Evolutionary conservation across 1,140 invertebrate genomes (phyloP).

Genomic region (Bombus breviceps): DNA sequence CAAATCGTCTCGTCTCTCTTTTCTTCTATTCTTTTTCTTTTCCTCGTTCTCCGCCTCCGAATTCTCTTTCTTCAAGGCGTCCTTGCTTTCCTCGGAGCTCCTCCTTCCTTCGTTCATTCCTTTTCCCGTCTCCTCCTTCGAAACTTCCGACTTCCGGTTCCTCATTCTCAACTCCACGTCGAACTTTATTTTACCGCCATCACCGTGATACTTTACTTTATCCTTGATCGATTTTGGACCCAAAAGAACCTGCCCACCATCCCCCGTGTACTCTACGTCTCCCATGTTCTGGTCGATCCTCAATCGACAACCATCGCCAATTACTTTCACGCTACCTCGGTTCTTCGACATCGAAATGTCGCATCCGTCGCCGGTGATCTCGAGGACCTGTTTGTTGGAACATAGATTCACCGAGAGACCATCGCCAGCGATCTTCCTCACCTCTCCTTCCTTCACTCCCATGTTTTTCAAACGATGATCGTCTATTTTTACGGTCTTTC

Average conservation of each 20-base stretch:
- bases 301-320: conserved; percentile 74
- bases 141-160: background rate
- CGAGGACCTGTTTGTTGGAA: conserved; percentile 64
- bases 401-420: conserved; percentile 64
- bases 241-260: conserved; percentile 71
- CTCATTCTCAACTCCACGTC: background rate
- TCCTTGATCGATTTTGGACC: conserved; percentile 60
- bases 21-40: background rate
- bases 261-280: conserved; percentile 72
- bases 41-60: background rate
- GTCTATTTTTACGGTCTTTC: background rate
- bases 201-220: conserved; percentile 70
- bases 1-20: background rate
- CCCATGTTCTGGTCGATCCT: conserved; percentile 69
- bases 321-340: conserved; percentile 66
- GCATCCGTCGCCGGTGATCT: conserved; percentile 74
- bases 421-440: conserved; percentile 65
- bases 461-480: background rate
- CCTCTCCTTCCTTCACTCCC: background rate
- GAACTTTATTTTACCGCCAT: conserved; percentile 66
- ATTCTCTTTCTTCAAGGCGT: background rate
- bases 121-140: background rate
- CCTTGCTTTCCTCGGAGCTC: conserved; percentile 6
- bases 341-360: conserved; percentile 67
- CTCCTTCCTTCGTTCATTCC: background rate